Conservation (phyloP, 2,888 invertebrate species). For the Meta bourneti region DNA sequence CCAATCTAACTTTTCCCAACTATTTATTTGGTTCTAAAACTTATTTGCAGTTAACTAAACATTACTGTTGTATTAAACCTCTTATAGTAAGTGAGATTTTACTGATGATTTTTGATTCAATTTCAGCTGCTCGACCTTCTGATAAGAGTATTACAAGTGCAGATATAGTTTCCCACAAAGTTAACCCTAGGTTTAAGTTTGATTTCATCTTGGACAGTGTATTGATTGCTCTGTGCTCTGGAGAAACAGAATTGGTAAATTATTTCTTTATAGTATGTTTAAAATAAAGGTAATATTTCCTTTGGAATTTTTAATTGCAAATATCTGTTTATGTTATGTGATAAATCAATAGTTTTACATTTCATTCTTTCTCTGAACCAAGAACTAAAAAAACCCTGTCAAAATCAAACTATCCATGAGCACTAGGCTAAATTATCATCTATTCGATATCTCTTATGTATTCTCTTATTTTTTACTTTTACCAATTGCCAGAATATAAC, state of each 20-base stretch:
- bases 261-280: too few species aligned
- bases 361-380: too few species aligned
- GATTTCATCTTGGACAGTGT: slow-evolving; percentile 73
- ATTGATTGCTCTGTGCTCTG: slow-evolving; percentile 61
- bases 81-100: background rate
- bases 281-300: background rate
- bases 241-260: slow-evolving; percentile 68
- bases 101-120: slow-evolving; percentile 1
- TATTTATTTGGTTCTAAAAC: too few species aligned
- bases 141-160: slow-evolving; percentile 10
- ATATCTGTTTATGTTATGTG: background rate
- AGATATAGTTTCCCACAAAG: slow-evolving; percentile 43
- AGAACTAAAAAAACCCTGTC: too few species aligned
- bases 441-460: too few species aligned
- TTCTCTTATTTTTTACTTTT: too few species aligned
- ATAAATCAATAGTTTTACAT: background rate
- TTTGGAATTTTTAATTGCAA: background rate
- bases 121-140: slow-evolving; percentile 31
- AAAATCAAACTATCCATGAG: too few species aligned
- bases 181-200: slow-evolving; percentile 70
- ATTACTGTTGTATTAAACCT: too few species aligned
- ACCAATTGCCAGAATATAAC: too few species aligned
- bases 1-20: too few species aligned
- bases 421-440: too few species aligned
- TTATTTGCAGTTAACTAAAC: too few species aligned